Percentiles rank a stretch among this genome's conserved stretches.
Conservation (phyloP, 2,113 vertebrate genomes). For the Phodopus roborovskii region DNA sequence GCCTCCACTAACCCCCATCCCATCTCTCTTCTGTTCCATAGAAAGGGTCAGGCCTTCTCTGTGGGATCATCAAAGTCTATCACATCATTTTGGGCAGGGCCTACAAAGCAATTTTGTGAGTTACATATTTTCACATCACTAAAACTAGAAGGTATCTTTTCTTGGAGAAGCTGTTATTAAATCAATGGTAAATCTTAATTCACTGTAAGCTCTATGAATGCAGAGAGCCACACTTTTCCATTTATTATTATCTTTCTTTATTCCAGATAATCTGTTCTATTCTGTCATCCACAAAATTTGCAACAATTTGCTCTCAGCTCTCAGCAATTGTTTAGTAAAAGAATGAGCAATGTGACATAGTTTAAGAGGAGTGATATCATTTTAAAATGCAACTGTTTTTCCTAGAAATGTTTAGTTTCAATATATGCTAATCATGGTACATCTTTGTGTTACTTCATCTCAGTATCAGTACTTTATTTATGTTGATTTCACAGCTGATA, state of each 20-base stretch:
- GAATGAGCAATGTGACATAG: background rate
- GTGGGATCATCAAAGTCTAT: too few relatives aligned
- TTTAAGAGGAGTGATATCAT: background rate
- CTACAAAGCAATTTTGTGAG: background rate
- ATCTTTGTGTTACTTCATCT: background rate
- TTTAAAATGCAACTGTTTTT: background rate
- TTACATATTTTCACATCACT: background rate
- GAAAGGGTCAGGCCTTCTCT: too few relatives aligned
- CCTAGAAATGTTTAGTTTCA: slow-evolving; percentile 15
- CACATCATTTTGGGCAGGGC: too few relatives aligned
- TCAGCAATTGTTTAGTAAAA: background rate
- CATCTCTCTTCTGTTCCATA: too few relatives aligned
- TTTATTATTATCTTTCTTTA: background rate
- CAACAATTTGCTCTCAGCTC: too few relatives aligned
- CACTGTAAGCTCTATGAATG: background rate
- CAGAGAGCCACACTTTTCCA: background rate
- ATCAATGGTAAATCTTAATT: background rate
- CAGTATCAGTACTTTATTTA: background rate
- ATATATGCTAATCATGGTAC: background rate
- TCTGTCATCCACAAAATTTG: background rate
- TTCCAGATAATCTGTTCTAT: background rate
- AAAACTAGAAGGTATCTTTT: background rate
- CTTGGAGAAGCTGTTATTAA: background rate
- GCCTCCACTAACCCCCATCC: too few relatives aligned
- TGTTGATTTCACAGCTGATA: background rate